These are phyloP conservation scores for Psittacula echo DNA, from an alignment of 2,797 vertebrate genomes.

Conservation along the genomic window DNA sequence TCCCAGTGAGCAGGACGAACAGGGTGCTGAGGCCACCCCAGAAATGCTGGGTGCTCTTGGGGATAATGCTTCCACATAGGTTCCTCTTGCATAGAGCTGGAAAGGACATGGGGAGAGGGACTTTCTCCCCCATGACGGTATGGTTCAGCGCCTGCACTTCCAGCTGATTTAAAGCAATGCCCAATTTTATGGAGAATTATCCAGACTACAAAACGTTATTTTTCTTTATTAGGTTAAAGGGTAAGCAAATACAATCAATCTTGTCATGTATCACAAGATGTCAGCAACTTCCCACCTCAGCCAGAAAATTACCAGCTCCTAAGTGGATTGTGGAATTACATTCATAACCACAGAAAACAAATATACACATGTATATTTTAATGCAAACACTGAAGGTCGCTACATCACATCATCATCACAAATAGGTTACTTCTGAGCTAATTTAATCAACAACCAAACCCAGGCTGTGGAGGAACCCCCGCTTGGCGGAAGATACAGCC, in stretches of 20 bases:
- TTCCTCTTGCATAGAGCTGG: neutral
- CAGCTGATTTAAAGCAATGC: slow-evolving; percentile 44
- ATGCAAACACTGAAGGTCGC: slow-evolving; percentile 29
- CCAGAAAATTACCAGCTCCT: slow-evolving; percentile 64
- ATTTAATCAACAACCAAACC: neutral
- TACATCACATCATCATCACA: slow-evolving; percentile 3
- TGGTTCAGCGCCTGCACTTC: neutral
- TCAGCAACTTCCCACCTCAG: slow-evolving; percentile 73
- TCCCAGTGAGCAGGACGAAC: neutral
- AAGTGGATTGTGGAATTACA: slow-evolving; percentile 64
- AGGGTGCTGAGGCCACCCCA: neutral
- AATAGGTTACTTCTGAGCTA: neutral
- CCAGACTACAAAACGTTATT: slow-evolving; percentile 53
- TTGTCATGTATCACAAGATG: slow-evolving; percentile 67
- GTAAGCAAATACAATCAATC: slow-evolving; percentile 74
- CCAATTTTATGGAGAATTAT: slow-evolving; percentile 41
- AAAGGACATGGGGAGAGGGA: neutral
- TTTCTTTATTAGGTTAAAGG: slow-evolving; percentile 73
- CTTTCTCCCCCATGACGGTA: neutral
- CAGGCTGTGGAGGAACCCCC: neutral
- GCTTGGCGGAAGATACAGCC: neutral
- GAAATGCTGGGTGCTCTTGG: neutral
- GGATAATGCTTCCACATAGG: neutral
- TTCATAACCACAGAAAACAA: slow-evolving; percentile 50
- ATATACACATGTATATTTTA: slow-evolving; percentile 18